Base-by-base conservation (phyloP, 1,140 invertebrate genomes). In the Luehdorfia chinensis region DNA sequence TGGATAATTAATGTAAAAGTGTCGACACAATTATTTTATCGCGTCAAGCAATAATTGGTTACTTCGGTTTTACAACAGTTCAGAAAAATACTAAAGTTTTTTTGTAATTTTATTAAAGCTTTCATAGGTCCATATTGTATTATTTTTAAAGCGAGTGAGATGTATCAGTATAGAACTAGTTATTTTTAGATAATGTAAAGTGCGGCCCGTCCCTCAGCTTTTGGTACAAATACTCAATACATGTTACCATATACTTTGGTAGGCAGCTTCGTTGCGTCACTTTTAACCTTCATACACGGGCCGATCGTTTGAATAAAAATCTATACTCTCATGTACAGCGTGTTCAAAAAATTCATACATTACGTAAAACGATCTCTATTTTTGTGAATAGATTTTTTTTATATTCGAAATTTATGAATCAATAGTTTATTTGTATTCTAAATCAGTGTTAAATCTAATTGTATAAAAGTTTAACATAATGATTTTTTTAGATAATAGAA, bases 191-290 rank as follows among this genome's bases (percentile, higher is more conserved):
- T 33, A 46, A 44, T 66, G 66, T 69, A 60, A 50, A 18, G 9
- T 48, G 50, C 58, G 59, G 63, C 63, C 59, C 59, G 66, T 66
- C 65, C 55, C 59, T 60, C 65, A 56, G 58, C 47, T 69, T 43
- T 77, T 66, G 76, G 75, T 80, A 84, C 76, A 84, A 84, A 84
- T 80, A 80, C 76, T 84, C 76, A 75, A 27, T 25, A 14, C 8
- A 43, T 43, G 39, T 43, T 43, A 43, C 39, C 39, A 14, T 43
- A 43, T n/a, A 11, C 33, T 15, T 19, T 37, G 15, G 14, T 21
- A 34, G 15, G 2, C 8, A 11, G 18, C 15, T 37, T 32, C 31
- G 31, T 14, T n/a, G 18, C 16, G 16, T 21, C n/a, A 21, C 19
- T 21, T 21, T 3, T 2, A 21, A 21, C 19, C 6, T 21, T 21